Percentiles rank a stretch among this genome's conserved stretches.
Evolutionary conservation across 1,140 invertebrate genomes (phyloP).

Genomic region (silkworm (Bombyx mori)): DNA sequence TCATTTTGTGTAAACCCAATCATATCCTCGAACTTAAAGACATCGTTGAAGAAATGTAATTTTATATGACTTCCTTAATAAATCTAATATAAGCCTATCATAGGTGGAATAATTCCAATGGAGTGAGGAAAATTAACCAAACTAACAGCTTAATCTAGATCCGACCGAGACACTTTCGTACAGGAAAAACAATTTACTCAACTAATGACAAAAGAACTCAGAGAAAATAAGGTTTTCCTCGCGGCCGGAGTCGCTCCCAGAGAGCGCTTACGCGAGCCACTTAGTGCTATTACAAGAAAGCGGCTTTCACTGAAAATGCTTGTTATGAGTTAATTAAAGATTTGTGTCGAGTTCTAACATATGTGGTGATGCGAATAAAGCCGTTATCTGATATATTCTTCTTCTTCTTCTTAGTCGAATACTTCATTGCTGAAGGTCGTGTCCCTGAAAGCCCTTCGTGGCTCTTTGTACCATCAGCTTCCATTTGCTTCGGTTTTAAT

Average conservation of each 20-base stretch:
- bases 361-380: too few species aligned
- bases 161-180: slow-evolving; percentile 28
- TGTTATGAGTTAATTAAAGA: not conserved
- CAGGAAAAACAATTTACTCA: slow-evolving; percentile 46
- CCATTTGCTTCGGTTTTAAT: too few species aligned
- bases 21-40: too few species aligned
- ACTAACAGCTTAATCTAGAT: slow-evolving; percentile 46
- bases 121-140: slow-evolving; percentile 29
- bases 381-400: too few species aligned
- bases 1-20: too few species aligned
- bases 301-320: slow-evolving; percentile 3
- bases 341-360: too few species aligned
- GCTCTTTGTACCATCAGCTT: too few species aligned
- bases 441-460: too few species aligned
- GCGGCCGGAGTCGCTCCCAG: slow-evolving; percentile 14
- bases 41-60: too few species aligned
- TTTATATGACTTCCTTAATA: too few species aligned
- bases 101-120: slow-evolving; percentile 13
- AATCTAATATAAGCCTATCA: slow-evolving; percentile 5
- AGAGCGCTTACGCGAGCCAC: slow-evolving; percentile 11
- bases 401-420: too few species aligned
- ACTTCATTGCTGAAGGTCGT: too few species aligned
- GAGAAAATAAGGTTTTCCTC: slow-evolving; percentile 30
- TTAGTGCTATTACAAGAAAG: slow-evolving; percentile 11
- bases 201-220: slow-evolving; percentile 36